Evolutionary conservation across 2,888 invertebrate genomes (phyloP).

Genomic region (Catotricha subobsoleta): DNA sequence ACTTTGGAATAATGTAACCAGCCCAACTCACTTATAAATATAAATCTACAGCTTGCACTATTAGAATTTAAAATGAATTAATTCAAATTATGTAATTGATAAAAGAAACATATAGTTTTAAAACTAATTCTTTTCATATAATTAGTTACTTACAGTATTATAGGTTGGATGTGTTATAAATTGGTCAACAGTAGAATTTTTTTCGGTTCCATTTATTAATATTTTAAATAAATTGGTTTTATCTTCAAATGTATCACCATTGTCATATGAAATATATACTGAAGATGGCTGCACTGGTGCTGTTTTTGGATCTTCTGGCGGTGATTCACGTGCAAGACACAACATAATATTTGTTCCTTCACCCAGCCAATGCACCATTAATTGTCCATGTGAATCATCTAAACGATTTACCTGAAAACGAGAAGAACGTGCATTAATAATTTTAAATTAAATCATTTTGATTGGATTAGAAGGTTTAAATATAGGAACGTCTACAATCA

Average conservation of each 20-base stretch:
- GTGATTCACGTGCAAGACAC: constrained; percentile 61
- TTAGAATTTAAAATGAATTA: constrained; percentile 4
- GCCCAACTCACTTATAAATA: too few species aligned
- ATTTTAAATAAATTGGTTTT: constrained; percentile 50
- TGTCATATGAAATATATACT: constrained; percentile 70
- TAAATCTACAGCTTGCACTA: too few species aligned
- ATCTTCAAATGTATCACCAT: constrained; percentile 61
- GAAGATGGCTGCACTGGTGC: constrained; percentile 39
- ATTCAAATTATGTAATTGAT: neutral
- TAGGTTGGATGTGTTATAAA: constrained; percentile 71
- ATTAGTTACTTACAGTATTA: constrained; percentile 48
- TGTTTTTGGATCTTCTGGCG: constrained; percentile 18
- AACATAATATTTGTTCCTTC: constrained; percentile 73
- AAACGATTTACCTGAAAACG: constrained; percentile 54
- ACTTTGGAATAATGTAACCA: too few species aligned
- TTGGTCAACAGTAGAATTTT: constrained; percentile 57
- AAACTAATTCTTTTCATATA: constrained; percentile 3
- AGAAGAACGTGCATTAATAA: neutral
- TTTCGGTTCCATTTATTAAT: constrained; percentile 32
- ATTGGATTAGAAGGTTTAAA: too few species aligned
- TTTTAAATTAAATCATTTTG: too few species aligned
- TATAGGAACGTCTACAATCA: too few species aligned
- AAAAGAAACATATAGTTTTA: neutral
- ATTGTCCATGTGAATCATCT: constrained; percentile 72
- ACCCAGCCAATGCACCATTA: constrained; percentile 87